Conservation (phyloP, 2,888 invertebrate genomes). For the Clepsis dumicolana region DNA sequence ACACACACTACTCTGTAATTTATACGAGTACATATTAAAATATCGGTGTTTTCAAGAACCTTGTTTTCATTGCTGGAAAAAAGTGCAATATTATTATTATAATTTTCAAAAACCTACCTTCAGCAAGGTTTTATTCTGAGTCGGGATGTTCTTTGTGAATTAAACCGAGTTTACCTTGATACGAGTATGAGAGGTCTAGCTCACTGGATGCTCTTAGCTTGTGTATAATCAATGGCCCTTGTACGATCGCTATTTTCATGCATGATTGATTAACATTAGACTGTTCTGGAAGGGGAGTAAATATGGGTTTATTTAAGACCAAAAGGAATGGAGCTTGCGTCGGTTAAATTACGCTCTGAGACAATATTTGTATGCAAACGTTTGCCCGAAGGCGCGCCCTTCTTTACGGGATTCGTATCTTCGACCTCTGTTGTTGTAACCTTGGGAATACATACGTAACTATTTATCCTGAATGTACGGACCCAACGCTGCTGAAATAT, state of each 20-base stretch:
- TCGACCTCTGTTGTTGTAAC: constrained; percentile 28
- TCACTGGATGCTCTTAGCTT: not conserved
- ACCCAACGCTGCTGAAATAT: constrained; percentile 2
- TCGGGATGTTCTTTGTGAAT: not conserved
- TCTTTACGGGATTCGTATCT: constrained; percentile 21
- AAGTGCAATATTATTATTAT: not conserved
- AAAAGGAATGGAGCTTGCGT: constrained; percentile 16
- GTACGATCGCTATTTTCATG: constrained; percentile 12
- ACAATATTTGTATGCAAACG: constrained; percentile 42
- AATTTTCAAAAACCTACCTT: not conserved
- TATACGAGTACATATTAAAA: not conserved
- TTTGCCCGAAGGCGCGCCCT: constrained; percentile 31
- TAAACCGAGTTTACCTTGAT: not conserved
- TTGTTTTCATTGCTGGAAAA: not conserved
- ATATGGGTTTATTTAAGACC: constrained; percentile 18
- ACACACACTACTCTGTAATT: not conserved
- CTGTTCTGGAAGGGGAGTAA: constrained; percentile 3
- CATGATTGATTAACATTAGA: constrained; percentile 34
- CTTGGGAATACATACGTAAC: constrained; percentile 29
- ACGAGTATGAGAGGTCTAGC: not conserved
- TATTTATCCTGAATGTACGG: constrained; percentile 7
- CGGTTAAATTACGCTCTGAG: constrained; percentile 31
- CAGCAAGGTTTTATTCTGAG: not conserved
- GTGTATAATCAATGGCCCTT: constrained; percentile 3
- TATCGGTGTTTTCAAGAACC: not conserved